phyloP scores from a whole-genome alignment of 2,888 invertebrate genomes.

The Eupithecia inturbata region DNA sequence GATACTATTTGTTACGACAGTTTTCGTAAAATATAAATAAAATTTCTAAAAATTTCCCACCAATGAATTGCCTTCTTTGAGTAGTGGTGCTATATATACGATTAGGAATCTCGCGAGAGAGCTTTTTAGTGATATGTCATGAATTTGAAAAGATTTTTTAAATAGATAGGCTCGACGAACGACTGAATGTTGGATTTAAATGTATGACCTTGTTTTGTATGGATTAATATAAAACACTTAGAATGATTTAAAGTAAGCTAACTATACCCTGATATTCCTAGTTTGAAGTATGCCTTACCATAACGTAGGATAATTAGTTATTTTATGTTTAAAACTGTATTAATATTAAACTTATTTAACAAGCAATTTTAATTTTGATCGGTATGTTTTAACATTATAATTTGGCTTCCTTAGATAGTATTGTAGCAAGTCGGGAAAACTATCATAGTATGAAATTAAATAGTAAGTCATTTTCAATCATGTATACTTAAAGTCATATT shows the following conservation, averaged over 20 bases:
- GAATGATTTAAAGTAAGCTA: conserved; percentile 30
- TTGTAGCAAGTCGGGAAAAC: conserved; percentile 24
- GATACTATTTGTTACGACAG: not conserved
- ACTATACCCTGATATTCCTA: conserved; percentile 30
- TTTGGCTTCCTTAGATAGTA: conserved; percentile 63
- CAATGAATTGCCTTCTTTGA: conserved; percentile 50
- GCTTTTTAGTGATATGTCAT: conserved; percentile 41
- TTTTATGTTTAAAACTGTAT: conserved; percentile 37
- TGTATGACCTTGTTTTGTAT: conserved; percentile 33
- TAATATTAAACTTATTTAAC: conserved; percentile 69
- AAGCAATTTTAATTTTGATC: conserved; percentile 62
- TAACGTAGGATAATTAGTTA: conserved; percentile 40
- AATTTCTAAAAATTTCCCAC: conserved; percentile 51
- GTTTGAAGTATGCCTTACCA: conserved; percentile 40
- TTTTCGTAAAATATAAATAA: not conserved
- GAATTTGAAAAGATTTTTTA: conserved; percentile 31
- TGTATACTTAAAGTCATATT: conserved; percentile 54
- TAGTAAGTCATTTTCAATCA: conserved; percentile 53
- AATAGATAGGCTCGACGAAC: conserved; percentile 24
- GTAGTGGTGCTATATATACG: conserved; percentile 56
- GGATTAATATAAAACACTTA: conserved; percentile 32
- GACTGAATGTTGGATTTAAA: conserved; percentile 37
- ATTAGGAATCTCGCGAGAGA: conserved; percentile 40
- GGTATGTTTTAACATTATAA: conserved; percentile 59
- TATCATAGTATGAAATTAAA: conserved; percentile 20